These are phyloP conservation scores for Chelmon rostratus DNA, from an alignment of 2,797 vertebrate genomes.

Conservation along the genomic window DNA sequence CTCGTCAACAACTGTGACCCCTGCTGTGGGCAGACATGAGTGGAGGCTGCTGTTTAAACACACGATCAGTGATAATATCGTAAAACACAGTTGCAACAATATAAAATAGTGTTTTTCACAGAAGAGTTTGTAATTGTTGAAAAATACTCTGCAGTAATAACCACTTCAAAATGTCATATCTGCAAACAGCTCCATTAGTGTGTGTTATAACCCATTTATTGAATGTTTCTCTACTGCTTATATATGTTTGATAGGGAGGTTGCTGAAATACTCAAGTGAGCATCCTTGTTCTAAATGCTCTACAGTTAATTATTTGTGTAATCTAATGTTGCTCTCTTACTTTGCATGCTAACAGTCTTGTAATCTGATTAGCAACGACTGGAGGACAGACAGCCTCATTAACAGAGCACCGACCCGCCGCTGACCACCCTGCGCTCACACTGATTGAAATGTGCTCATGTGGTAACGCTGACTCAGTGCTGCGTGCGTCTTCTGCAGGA, in stretches of 20 bases:
- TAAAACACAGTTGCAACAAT: not conserved
- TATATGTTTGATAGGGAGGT: not conserved
- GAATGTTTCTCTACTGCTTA: not conserved
- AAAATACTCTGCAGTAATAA: not conserved
- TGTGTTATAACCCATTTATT: conserved; percentile 9
- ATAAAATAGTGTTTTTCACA: not conserved
- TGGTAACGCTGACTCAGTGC: not conserved
- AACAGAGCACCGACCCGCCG: conserved; percentile 65
- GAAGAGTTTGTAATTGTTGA: not conserved
- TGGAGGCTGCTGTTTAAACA: not conserved
- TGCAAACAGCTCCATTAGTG: not conserved
- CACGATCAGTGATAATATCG: not conserved
- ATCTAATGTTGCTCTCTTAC: conserved; percentile 63
- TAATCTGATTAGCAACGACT: conserved; percentile 77
- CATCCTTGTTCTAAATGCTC: conserved; percentile 46
- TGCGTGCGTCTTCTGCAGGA: conserved; percentile 90
- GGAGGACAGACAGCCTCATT: conserved; percentile 66
- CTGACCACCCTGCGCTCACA: conserved; percentile 65
- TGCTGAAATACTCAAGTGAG: conserved; percentile 26
- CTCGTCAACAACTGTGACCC: too few species aligned
- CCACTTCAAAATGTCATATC: not conserved
- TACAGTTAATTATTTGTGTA: conserved; percentile 57
- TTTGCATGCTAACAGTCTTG: conserved; percentile 70
- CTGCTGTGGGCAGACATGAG: not conserved
- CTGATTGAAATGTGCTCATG: conserved; percentile 66